Conservation (phyloP, 1,140 invertebrate species). For the Whitmania pigra region DNA sequence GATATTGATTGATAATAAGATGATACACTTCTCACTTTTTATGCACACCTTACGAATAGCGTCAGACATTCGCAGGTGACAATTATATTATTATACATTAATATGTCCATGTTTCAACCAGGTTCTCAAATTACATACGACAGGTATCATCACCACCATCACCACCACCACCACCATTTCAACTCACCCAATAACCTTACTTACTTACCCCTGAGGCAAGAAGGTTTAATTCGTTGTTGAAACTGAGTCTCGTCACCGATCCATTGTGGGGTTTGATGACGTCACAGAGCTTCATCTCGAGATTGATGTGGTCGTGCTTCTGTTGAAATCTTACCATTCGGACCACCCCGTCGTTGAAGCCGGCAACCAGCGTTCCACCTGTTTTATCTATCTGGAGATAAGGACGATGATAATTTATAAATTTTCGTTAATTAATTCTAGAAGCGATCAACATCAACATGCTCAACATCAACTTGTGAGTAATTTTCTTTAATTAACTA, state of each 20-base stretch:
- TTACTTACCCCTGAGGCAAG: constrained; percentile 39
- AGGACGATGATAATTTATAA: background rate
- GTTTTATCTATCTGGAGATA: constrained; percentile 38
- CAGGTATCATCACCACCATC: too few species aligned
- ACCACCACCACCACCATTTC: too few species aligned
- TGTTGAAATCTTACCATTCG: constrained; percentile 43
- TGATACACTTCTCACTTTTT: too few species aligned
- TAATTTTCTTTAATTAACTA: too few species aligned
- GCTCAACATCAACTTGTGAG: too few species aligned
- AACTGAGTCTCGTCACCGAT: constrained; percentile 33
- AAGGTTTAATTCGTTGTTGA: constrained; percentile 35
- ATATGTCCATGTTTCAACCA: background rate
- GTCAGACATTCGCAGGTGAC: too few species aligned
- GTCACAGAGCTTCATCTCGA: constrained; percentile 36
- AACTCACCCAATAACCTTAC: too few species aligned
- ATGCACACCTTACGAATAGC: too few species aligned
- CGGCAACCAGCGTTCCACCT: constrained; percentile 40
- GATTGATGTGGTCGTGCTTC: constrained; percentile 25
- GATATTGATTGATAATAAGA: too few species aligned
- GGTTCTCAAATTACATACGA: too few species aligned
- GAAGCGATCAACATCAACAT: too few species aligned
- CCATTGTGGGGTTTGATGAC: constrained; percentile 41
- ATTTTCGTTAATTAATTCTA: too few species aligned
- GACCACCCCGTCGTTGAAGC: constrained; percentile 60
- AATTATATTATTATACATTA: background rate